These are phyloP conservation scores for Chaetogeoica ovagalla DNA, from an alignment of 2,888 invertebrate genomes.

Conservation along the genomic window DNA sequence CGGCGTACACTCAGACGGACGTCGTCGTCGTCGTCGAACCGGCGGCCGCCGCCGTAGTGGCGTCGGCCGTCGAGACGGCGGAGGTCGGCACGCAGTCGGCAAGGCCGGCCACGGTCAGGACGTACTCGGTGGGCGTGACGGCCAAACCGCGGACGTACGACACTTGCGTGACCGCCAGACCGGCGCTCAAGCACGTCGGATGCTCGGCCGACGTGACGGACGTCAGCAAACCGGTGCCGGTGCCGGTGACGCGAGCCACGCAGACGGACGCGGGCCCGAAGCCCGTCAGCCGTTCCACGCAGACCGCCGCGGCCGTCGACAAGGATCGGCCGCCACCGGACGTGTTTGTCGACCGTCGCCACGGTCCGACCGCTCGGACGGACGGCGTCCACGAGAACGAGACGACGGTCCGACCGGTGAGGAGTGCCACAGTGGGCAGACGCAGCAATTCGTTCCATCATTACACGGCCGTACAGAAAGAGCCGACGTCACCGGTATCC, in stretches of 20 bases:
- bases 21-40: slow-evolving; percentile 56
- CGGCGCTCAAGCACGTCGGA: slow-evolving; percentile 56
- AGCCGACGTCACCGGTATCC: background rate
- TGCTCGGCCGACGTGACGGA: background rate
- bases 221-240: background rate
- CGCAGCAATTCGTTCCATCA: slow-evolving; percentile 49
- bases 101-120: slow-evolving; percentile 45
- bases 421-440: slow-evolving; percentile 1
- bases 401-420: background rate
- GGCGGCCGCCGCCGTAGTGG: slow-evolving; percentile 52
- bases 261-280: slow-evolving; percentile 25
- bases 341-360: background rate
- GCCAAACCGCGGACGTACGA: slow-evolving; percentile 60
- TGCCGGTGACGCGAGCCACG: slow-evolving; percentile 21
- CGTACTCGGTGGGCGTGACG: slow-evolving; percentile 59
- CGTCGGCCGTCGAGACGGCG: background rate
- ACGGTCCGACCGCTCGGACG: slow-evolving; percentile 1
- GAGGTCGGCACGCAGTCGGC: background rate
- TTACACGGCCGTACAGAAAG: slow-evolving; percentile 10
- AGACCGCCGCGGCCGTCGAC: background rate
- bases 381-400: background rate
- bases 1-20: slow-evolving; percentile 20
- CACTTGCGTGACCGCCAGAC: slow-evolving; percentile 59
- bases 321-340: too few relatives aligned
- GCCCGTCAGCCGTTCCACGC: background rate